Evolutionary conservation across 2,113 vertebrate species (phyloP).

Genomic region (Pipra filicauda): DNA sequence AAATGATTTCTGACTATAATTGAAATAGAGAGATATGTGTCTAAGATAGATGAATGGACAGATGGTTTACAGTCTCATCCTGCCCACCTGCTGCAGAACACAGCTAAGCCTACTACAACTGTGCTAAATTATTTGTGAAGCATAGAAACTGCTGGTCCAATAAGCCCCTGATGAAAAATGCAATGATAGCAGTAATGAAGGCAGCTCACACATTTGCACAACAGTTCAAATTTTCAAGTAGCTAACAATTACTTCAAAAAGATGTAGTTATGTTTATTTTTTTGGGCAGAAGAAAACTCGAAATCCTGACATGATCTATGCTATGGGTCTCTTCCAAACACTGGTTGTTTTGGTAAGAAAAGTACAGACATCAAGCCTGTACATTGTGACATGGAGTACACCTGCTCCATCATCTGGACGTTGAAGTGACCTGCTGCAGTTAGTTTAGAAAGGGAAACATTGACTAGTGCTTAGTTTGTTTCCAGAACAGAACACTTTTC

Average conservation of each 20-base stretch:
- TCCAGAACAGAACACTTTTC: neutral
- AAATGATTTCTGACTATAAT: neutral
- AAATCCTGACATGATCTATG: neutral
- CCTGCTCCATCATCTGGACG: conserved; percentile 4
- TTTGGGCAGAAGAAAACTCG: neutral
- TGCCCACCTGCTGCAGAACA: conserved; percentile 31
- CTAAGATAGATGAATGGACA: conserved; percentile 23
- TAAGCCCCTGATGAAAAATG: neutral
- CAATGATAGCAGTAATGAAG: neutral
- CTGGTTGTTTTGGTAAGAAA: neutral
- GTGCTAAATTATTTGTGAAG: neutral
- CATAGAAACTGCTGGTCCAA: neutral
- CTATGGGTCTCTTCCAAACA: neutral
- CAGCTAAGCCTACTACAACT: neutral
- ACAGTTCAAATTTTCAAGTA: neutral
- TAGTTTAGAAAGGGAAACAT: neutral
- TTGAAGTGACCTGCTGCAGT: neutral
- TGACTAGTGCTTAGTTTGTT: neutral
- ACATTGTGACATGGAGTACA: neutral
- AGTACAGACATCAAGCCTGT: neutral
- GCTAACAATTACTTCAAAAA: neutral
- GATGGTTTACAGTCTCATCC: conserved; percentile 5
- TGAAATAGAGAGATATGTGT: neutral
- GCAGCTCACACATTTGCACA: neutral
- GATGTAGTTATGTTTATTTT: neutral